Conservation (phyloP, 2,113 vertebrate species). For the Pedionomus torquatus region DNA sequence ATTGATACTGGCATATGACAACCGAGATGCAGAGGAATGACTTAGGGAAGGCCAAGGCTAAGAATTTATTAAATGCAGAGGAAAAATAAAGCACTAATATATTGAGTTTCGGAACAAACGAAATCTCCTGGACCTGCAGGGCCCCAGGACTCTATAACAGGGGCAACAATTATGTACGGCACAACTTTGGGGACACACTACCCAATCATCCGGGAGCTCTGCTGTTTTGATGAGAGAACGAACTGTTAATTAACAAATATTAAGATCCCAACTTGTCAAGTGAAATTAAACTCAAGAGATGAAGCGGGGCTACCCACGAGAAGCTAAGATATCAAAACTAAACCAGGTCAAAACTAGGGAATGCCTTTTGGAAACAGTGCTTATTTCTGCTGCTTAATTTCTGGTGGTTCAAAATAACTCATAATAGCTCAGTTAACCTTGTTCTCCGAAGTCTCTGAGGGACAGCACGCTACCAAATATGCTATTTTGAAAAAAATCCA, state of each 20-base stretch:
- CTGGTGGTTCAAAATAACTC: neutral
- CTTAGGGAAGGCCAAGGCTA: neutral
- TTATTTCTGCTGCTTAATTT: neutral
- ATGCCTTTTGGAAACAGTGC: neutral
- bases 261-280: conserved; percentile 42
- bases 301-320: neutral
- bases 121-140: neutral
- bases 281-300: conserved; percentile 53
- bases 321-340: neutral
- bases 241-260: conserved; percentile 58
- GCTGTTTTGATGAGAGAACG: conserved; percentile 17
- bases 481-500: neutral
- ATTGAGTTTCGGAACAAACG: neutral
- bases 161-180: conserved; percentile 26
- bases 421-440: neutral
- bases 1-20: neutral
- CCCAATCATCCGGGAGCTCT: conserved; percentile 9
- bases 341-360: conserved; percentile 2
- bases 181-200: conserved; percentile 22
- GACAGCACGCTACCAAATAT: neutral
- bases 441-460: neutral
- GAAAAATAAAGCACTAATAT: neutral
- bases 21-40: neutral
- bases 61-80: neutral
- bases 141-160: neutral